These are phyloP conservation scores for Montipora foliosa DNA, from an alignment of 64 coral and sea anemone species.

Conservation along the genomic window DNA sequence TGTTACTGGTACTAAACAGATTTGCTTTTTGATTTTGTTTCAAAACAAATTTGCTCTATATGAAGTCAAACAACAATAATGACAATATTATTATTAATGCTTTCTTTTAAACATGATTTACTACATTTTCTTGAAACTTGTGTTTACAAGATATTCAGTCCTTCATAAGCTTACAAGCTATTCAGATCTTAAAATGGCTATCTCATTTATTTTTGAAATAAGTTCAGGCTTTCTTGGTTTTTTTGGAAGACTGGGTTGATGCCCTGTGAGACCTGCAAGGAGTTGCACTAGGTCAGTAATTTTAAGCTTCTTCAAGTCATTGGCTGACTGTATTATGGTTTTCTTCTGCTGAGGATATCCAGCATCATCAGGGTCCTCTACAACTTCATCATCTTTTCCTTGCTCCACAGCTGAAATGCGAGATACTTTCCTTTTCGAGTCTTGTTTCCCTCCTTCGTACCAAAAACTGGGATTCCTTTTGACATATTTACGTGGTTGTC, in stretches of 20 bases:
- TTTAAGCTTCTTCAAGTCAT: not conserved
- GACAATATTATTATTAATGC: no score
- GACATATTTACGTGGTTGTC: not conserved
- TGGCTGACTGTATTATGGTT: not conserved
- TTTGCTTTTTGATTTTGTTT: no score
- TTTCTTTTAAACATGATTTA: no score
- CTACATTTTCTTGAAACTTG: not conserved
- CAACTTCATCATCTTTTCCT: not conserved
- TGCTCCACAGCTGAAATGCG: not conserved
- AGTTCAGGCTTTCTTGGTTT: conserved; percentile 22
- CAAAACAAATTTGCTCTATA: no score
- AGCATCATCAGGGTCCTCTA: no score
- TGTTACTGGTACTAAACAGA: no score
- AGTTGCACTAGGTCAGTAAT: not conserved
- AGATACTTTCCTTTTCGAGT: not conserved
- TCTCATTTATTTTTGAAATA: not conserved
- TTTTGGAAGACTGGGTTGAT: not conserved
- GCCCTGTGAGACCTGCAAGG: not conserved
- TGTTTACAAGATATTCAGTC: not conserved
- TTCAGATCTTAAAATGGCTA: not conserved
- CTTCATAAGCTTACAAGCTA: not conserved
- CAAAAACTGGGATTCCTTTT: not conserved
- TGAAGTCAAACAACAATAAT: no score
- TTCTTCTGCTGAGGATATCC: not conserved
- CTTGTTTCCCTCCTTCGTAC: not conserved